Base-by-base conservation (phyloP, 1,140 invertebrate species). In the Subanguina moxae region DNA sequence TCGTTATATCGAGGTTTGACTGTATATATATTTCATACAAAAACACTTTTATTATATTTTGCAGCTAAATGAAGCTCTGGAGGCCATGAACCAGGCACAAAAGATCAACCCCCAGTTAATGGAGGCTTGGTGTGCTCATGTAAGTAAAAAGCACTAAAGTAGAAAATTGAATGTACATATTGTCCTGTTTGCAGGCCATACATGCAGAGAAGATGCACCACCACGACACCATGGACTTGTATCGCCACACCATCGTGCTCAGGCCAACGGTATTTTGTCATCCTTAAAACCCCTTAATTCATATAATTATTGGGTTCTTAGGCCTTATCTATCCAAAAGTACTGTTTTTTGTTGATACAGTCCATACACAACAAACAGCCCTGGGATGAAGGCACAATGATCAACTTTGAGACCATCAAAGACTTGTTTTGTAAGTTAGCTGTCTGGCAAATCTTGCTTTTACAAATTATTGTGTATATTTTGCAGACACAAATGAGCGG, bases 41-140 rank as follows among this genome's bases (percentile, higher is more conserved):
- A n/a, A n/a, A n/a, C n/a, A n/a, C 32, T 38, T 38, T 3, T 5
- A 38, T 5, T 38, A 38, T 38, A 5, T 38, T 38, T 38, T 38
- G 59, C 46, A 77, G 75, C 43, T 48, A 23, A 28, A 78, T n/a
- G 75, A 71, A 19, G 70, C 70, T 15, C 25, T 71, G 13, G 8
- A 23, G 9, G 46, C 69, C 42, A 76, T 73, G 71, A 71, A 72
- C 30, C 52, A 45, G 21, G 72, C 72, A 8, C 72, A 73, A 46
- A 76, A 78, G 58, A 77, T 73, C 70, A 74, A 73, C 67, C 70
- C 71, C 8, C 30, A 71, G 13, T 28, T 77, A 23, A 64, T 77
- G 69, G 75, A 77, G 46, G 58, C 75, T 1, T 72, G 70, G 70
- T 72, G 27, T 59, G 58, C 59, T 30, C 70, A 70, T 27, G 68